These are phyloP conservation scores for Bugulina stolonifera DNA, from an alignment of 2,888 invertebrate species.

Conservation along the genomic window DNA sequence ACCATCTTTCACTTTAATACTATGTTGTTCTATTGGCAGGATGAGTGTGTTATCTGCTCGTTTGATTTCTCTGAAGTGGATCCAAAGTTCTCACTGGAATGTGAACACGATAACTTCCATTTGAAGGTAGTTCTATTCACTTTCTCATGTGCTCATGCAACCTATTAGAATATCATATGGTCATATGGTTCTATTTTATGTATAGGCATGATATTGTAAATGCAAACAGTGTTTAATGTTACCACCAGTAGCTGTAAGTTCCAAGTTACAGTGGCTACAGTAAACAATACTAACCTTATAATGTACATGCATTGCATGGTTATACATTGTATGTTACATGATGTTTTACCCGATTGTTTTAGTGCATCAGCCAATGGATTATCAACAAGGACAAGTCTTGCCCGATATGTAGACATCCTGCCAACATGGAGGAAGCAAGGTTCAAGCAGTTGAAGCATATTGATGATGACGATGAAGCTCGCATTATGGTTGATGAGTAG, in stretches of 20 bases:
- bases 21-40: too few species aligned
- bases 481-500: neutral
- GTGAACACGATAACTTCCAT: constrained; percentile 18
- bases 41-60: constrained; percentile 6
- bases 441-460: neutral
- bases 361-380: neutral
- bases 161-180: too few species aligned
- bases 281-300: too few species aligned
- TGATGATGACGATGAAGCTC: neutral
- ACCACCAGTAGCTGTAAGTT: too few species aligned
- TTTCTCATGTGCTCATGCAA: neutral
- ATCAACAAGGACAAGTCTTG: neutral
- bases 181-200: too few species aligned
- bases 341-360: neutral
- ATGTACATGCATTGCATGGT: too few species aligned
- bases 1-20: neutral
- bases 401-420: neutral
- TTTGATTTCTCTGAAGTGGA: neutral
- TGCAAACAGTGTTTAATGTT: too few species aligned
- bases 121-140: neutral
- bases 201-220: too few species aligned
- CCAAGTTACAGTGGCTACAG: too few species aligned
- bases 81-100: neutral
- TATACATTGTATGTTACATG: neutral
- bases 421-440: neutral